A percentile compares a stretch with the other conserved stretches of the same genome.
Conservation (phyloP, 2,113 vertebrate genomes). For the Corapipo altera region DNA sequence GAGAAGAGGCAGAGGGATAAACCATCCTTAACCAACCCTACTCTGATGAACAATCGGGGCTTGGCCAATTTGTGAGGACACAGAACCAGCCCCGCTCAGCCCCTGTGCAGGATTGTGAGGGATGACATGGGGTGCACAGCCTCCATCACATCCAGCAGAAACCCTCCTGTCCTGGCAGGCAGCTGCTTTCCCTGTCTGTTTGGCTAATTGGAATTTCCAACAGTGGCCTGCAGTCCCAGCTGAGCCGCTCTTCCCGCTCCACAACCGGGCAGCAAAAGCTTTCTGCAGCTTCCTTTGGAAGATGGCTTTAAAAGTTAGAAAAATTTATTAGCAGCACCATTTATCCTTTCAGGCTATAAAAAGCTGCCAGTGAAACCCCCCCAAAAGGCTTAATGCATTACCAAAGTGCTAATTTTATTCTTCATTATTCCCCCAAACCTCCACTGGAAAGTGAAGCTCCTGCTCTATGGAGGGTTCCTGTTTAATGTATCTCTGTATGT, state of each 20-base stretch:
- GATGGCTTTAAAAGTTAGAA: conserved; percentile 35
- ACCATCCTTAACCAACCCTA: not conserved
- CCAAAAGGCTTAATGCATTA: conserved; percentile 36
- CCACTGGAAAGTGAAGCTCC: not conserved
- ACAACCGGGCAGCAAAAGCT: not conserved
- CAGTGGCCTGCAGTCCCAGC: not conserved
- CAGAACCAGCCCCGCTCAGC: not conserved
- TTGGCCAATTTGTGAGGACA: not conserved
- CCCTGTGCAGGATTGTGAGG: not conserved
- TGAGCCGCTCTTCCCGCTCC: conserved; percentile 9
- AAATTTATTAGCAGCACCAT: conserved; percentile 47
- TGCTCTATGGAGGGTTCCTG: conserved; percentile 22
- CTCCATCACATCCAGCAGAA: not conserved
- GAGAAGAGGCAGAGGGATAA: not conserved
- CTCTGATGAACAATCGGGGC: too few relatives aligned
- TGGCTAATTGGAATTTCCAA: conserved; percentile 51
- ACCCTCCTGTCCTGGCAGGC: not conserved
- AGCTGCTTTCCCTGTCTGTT: conserved; percentile 13
- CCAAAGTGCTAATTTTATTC: conserved; percentile 66
- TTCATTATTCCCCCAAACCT: conserved; percentile 51
- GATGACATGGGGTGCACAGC: not conserved
- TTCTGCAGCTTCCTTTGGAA: conserved; percentile 27
- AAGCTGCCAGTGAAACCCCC: not conserved
- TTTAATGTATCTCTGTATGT: conserved; percentile 72
- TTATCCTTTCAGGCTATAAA: conserved; percentile 58